These are phyloP conservation scores for Megaleporinus macrocephalus DNA, from an alignment of 2,113 vertebrate genomes.

Conservation along the genomic window DNA sequence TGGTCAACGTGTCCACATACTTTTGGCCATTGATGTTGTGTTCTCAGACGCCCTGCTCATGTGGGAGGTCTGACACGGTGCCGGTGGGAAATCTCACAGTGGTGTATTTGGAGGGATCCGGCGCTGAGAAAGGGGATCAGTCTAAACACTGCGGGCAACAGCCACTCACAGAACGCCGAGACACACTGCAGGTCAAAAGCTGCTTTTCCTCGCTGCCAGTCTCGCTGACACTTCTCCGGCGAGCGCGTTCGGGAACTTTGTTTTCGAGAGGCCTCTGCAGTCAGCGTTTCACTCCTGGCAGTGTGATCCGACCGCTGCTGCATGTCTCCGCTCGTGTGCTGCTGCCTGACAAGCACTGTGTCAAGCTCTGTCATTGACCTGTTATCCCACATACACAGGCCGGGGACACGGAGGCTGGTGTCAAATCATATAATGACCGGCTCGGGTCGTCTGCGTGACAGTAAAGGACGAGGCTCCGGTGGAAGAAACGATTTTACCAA, in stretches of 20 bases:
- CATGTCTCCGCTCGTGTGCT: not conserved
- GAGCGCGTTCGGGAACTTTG: not conserved
- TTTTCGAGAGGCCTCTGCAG: not conserved
- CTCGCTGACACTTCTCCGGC: not conserved
- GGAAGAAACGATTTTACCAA: constrained; percentile 33
- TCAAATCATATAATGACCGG: constrained; percentile 18
- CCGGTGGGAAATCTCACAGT: not conserved
- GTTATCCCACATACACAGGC: constrained; percentile 12
- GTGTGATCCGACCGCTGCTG: not conserved
- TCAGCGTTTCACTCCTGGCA: not conserved
- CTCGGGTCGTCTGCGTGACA: not conserved
- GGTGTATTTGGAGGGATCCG: not conserved
- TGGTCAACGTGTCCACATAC: no score
- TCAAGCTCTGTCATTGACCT: not conserved
- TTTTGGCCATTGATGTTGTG: no score
- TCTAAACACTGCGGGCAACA: not conserved
- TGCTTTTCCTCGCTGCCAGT: not conserved
- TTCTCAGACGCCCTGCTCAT: not conserved
- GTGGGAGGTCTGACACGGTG: no score
- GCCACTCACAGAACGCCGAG: not conserved
- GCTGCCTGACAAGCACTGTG: not conserved
- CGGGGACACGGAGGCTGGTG: not conserved
- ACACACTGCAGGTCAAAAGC: constrained; percentile 2
- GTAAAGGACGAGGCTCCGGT: constrained; percentile 5
- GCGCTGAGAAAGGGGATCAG: not conserved